phyloP scores from a whole-genome alignment of 2,888 invertebrate genomes.

The Andrena camellia region DNA sequence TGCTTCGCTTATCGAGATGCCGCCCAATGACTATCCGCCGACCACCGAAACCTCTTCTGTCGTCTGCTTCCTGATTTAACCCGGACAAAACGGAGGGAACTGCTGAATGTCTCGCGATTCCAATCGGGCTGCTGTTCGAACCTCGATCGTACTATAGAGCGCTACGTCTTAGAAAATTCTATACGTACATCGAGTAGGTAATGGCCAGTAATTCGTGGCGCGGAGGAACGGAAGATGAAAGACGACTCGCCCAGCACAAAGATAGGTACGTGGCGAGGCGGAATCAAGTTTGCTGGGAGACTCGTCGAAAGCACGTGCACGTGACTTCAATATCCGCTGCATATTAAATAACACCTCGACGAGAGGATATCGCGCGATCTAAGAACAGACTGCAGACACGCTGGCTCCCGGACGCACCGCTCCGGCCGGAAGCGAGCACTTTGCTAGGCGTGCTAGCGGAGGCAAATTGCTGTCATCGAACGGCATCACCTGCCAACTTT shows the following conservation, averaged over 20 bases:
- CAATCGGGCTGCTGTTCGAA: background rate
- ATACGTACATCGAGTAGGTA: no score
- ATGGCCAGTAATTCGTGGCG: no score
- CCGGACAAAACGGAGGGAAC: background rate
- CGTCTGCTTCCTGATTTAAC: background rate
- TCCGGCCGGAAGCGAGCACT: slow-evolving; percentile 66
- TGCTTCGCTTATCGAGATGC: slow-evolving; percentile 42
- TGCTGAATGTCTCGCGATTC: background rate
- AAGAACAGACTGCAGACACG: slow-evolving; percentile 8
- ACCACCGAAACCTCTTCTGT: background rate
- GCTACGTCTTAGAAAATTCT: no score
- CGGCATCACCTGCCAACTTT: slow-evolving; percentile 59
- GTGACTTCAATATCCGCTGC: background rate
- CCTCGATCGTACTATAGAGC: no score
- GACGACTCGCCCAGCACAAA: no score
- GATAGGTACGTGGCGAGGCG: no score
- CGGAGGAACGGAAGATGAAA: no score
- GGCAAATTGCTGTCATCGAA: slow-evolving; percentile 71
- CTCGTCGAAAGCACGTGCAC: no score
- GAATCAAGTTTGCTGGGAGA: no score
- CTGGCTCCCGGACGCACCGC: background rate
- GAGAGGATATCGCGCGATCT: slow-evolving; percentile 20
- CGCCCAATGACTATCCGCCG: slow-evolving; percentile 38
- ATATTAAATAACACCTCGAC: background rate
- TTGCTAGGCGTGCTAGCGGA: slow-evolving; percentile 63